Percentiles rank a stretch among this genome's conserved stretches.
phyloP scores from a whole-genome alignment of 2,797 vertebrate genomes.

The Benthosema pterotum region DNA sequence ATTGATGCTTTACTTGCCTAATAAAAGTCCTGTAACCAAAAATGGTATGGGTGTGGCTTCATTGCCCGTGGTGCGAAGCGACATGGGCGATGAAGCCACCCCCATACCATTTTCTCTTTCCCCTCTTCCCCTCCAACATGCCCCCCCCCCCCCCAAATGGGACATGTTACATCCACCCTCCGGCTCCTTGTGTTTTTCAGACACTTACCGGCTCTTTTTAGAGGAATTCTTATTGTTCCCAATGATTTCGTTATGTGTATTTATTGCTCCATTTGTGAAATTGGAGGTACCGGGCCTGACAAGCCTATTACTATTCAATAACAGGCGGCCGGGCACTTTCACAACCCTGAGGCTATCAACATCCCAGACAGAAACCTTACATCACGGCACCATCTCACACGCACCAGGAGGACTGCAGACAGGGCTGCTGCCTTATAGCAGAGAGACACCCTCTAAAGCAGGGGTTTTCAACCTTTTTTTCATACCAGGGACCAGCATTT shows the following conservation, averaged over 20 bases:
- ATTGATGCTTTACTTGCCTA: no score
- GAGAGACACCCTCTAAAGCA: no score
- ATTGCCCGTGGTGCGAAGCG: no score
- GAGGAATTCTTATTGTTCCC: conserved; percentile 69
- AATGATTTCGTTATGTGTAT: conserved; percentile 72
- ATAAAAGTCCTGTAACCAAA: no score
- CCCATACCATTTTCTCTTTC: no score
- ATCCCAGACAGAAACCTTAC: conserved; percentile 66
- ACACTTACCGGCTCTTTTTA: conserved; percentile 50
- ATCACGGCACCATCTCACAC: conserved; percentile 64
- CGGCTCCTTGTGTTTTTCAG: conserved; percentile 53
- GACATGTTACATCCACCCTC: no score
- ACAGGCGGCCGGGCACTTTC: conserved; percentile 71
- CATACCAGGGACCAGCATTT: no score
- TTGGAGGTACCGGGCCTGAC: conserved; percentile 72
- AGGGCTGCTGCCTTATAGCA: not conserved
- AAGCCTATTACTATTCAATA: conserved; percentile 77
- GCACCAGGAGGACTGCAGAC: conserved; percentile 39
- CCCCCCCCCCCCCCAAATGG: no score
- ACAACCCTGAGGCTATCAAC: conserved; percentile 65
- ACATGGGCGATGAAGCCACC: no score
- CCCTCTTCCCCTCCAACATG: no score
- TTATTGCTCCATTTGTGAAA: conserved; percentile 80
- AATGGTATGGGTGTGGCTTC: no score
- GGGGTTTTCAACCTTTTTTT: no score